Conservation (phyloP, 1,140 invertebrate genomes). For the Magallana ariakensis region DNA sequence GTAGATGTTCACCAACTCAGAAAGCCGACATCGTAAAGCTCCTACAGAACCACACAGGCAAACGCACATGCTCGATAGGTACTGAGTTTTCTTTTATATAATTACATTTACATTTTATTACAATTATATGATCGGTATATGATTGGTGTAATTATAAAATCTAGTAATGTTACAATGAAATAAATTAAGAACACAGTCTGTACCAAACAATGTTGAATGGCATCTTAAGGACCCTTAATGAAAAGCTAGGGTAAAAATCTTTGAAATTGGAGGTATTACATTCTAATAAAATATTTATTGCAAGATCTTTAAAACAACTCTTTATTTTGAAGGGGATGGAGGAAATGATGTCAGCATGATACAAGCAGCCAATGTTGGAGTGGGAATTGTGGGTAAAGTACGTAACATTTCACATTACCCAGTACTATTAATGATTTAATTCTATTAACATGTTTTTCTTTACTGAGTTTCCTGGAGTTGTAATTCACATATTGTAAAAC, state of each 20-base stretch:
- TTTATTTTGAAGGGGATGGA: slow-evolving; percentile 80
- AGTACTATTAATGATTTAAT: background rate
- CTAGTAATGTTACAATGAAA: no score
- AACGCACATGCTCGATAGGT: slow-evolving; percentile 84
- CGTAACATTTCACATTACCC: slow-evolving; percentile 22
- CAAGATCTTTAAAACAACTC: no score
- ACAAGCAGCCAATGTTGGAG: slow-evolving; percentile 96
- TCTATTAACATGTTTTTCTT: background rate
- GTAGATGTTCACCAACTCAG: slow-evolving; percentile 98
- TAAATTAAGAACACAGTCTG: no score
- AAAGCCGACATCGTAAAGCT: slow-evolving; percentile 97
- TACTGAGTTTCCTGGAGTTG: background rate
- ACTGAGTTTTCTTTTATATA: background rate
- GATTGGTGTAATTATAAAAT: no score
- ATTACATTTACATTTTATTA: no score
- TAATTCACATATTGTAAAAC: background rate
- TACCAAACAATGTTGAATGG: no score
- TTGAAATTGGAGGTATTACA: no score
- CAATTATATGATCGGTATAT: no score
- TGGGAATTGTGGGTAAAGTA: slow-evolving; percentile 93
- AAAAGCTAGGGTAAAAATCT: no score
- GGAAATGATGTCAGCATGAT: slow-evolving; percentile 85
- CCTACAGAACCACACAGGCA: slow-evolving; percentile 92
- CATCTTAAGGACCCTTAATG: no score
- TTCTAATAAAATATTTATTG: no score